Evolutionary conservation across 2,113 vertebrate genomes (phyloP).

Genomic region (Panthera leo): DNA sequence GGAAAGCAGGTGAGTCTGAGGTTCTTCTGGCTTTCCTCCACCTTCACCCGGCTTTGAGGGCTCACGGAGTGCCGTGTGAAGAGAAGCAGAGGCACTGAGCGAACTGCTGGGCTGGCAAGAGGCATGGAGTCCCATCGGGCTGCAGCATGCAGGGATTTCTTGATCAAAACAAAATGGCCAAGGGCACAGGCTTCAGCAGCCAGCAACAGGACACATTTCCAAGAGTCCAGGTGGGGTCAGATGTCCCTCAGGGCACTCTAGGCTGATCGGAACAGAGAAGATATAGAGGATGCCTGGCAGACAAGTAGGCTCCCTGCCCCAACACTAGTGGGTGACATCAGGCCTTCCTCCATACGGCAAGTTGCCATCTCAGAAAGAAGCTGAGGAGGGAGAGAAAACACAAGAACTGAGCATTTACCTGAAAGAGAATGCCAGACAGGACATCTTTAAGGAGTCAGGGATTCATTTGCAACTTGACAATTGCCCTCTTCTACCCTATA

Average conservation of each 20-base stretch:
- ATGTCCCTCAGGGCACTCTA: fast-evolving
- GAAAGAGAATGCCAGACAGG: background rate
- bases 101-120: background rate
- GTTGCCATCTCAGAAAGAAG: background rate
- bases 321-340: background rate
- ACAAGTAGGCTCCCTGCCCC: too few species aligned
- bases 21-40: background rate
- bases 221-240: background rate
- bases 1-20: background rate
- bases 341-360: background rate
- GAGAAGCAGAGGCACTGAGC: background rate
- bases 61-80: fast-evolving
- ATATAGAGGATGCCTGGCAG: background rate
- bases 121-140: background rate
- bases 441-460: background rate
- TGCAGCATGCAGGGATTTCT: background rate
- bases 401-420: background rate
- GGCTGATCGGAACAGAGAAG: background rate
- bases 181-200: background rate
- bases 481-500: background rate
- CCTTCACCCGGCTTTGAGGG: background rate
- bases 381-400: background rate
- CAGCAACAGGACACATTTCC: background rate
- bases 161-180: background rate
- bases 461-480: background rate